Base-by-base conservation (phyloP, 2,888 invertebrate species). In the Polyommatus icarus region DNA sequence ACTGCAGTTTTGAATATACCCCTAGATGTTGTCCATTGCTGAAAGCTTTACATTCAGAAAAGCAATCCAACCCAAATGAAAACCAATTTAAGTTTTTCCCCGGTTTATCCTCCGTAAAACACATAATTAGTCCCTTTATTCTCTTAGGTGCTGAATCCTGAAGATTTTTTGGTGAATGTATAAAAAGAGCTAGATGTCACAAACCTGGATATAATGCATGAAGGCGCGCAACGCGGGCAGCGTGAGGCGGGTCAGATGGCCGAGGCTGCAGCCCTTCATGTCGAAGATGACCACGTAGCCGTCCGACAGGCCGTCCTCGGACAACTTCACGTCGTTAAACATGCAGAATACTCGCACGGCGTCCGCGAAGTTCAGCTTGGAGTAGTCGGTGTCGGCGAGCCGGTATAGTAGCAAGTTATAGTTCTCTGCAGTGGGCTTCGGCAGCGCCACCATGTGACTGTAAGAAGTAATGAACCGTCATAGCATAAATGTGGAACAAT, bases 141-240 rank as follows among this genome's bases (percentile, higher is more conserved):
- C 6, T 36, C 36, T 36, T 36, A 5, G 36, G 36, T 5, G 36
- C 6, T 36, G 36, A 36, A 36, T 6, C 5, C 6, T 36, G 36
- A 36, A 36, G 36, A 36, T 36, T 36, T 36, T 36, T 36, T 36
- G 5, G 36, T 36, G 36, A 36, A 36, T 36, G 36, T 6, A 36
- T 36, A 36, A 6, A 36, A 36, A 36, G 6, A 36, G 36, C 5
- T 36, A 36, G 36, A 36, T 36, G 29, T 67, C 15, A 86, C 84
- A 79, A 84, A 96, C 96, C 94, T 96, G 96, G 82, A 96, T 96
- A 84, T 96, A 96, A 80, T 94, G 87, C 95, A 96, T 96, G 84
- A 96, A 96, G 2, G 95, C 95, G 81, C 95, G 89, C 40, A 96
- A 85, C 2, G 95, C 95, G 0, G 96, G 95, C 77, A 96, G 84